Percentiles rank a stretch among this genome's conserved stretches.
Conservation (phyloP, 2,888 invertebrate species). For the Lypha dubia region DNA sequence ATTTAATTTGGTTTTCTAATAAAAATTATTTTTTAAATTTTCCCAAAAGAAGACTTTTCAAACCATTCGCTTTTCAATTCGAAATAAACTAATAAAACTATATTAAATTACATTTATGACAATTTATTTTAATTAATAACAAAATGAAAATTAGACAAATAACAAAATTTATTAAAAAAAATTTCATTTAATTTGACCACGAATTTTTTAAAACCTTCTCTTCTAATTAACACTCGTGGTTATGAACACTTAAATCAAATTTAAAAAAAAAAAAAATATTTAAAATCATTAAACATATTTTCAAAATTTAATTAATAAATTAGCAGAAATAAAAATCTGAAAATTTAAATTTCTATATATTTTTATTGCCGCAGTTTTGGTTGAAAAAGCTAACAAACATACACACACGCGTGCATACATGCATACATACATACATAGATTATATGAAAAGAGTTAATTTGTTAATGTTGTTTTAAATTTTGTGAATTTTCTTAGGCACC, state of each 20-base stretch:
- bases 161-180: conserved; percentile 37
- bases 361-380: neutral
- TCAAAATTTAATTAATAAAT: conserved; percentile 56
- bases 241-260: conserved; percentile 48
- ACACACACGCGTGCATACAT: neutral
- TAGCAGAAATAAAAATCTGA: conserved; percentile 4
- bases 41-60: neutral
- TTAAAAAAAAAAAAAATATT: too few relatives aligned
- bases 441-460: neutral
- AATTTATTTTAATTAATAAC: conserved; percentile 32
- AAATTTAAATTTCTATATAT: neutral
- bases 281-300: conserved; percentile 48
- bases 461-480: conserved; percentile 4
- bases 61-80: neutral
- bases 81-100: conserved; percentile 19
- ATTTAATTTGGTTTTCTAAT: neutral
- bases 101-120: conserved; percentile 28
- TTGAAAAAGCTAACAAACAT: too few relatives aligned
- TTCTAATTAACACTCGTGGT: conserved; percentile 52
- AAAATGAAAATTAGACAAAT: conserved; percentile 35
- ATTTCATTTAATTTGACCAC: conserved; percentile 34
- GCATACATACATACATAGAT: neutral
- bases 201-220: conserved; percentile 21
- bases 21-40: neutral
- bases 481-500: neutral